These are phyloP conservation scores for Drosophila pseudoobscura DNA, from an alignment of 1,140 invertebrate genomes.

Conservation along the genomic window DNA sequence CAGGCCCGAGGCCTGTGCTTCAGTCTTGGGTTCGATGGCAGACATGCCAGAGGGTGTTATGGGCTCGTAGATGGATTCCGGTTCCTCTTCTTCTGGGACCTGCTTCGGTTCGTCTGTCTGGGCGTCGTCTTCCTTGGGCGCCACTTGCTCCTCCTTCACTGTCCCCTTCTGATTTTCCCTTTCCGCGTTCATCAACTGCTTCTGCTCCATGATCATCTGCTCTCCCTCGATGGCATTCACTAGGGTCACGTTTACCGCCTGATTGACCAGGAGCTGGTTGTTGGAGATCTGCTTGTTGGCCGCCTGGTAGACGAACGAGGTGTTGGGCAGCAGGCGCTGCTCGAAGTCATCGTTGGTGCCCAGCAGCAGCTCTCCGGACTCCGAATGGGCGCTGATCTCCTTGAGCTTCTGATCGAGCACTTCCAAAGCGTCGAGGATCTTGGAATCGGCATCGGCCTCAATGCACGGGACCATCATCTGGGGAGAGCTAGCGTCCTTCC, in stretches of 20 bases:
- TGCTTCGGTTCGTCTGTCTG: background rate
- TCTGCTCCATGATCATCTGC: slow-evolving; percentile 76
- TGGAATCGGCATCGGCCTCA: slow-evolving; percentile 68
- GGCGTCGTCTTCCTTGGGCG: too few relatives aligned
- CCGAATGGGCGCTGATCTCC: background rate
- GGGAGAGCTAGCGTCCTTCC: background rate
- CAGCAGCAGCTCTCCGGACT: slow-evolving; percentile 35
- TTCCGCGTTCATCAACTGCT: slow-evolving; percentile 40
- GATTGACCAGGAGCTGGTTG: slow-evolving; percentile 67
- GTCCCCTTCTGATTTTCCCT: background rate
- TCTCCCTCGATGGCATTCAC: slow-evolving; percentile 74
- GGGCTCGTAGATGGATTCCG: slow-evolving; percentile 72
- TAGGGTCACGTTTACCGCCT: slow-evolving; percentile 71
- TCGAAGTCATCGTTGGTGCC: slow-evolving; percentile 68
- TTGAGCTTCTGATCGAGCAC: slow-evolving; percentile 29
- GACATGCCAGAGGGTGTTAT: slow-evolving; percentile 45
- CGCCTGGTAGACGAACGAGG: slow-evolving; percentile 70
- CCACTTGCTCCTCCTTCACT: background rate
- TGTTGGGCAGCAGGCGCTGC: slow-evolving; percentile 71
- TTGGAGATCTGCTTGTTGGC: slow-evolving; percentile 70
- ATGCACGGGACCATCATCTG: slow-evolving; percentile 39
- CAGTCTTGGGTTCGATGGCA: slow-evolving; percentile 56
- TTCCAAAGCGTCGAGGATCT: slow-evolving; percentile 66
- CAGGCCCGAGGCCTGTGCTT: slow-evolving; percentile 57
- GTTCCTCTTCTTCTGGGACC: background rate